phyloP scores from a whole-genome alignment of 53 echinoderm and acorn worm species.

The Holothuria scabra region DNA sequence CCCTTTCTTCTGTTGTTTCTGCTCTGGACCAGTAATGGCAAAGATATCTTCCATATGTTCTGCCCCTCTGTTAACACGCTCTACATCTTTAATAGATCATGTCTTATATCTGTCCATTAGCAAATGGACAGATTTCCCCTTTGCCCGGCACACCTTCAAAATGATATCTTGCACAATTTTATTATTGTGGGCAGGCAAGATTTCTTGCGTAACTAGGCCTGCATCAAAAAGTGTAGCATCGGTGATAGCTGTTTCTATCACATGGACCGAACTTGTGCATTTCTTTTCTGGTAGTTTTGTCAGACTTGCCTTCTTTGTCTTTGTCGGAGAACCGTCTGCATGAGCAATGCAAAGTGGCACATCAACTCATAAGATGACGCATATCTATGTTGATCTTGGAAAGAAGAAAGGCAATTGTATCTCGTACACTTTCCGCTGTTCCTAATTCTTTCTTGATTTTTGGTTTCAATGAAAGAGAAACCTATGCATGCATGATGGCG shows the following conservation, averaged over 20 bases:
- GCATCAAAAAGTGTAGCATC: slow-evolving; percentile 65
- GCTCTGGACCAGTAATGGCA: slow-evolving; percentile 61
- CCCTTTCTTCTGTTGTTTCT: slow-evolving; percentile 43
- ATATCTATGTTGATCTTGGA: slow-evolving; percentile 51
- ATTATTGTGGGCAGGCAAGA: slow-evolving; percentile 45
- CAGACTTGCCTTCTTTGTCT: slow-evolving; percentile 29
- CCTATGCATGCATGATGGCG: too few relatives aligned
- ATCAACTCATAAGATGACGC: slow-evolving; percentile 34
- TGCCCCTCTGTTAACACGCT: slow-evolving; percentile 28
- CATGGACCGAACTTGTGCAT: not conserved
- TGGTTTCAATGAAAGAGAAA: too few relatives aligned
- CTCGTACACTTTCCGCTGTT: slow-evolving; percentile 47
- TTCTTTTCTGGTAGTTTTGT: slow-evolving; percentile 38
- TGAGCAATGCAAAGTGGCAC: slow-evolving; percentile 49
- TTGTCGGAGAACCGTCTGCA: slow-evolving; percentile 24
- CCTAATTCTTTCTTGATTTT: slow-evolving; percentile 15
- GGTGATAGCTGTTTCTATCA: not conserved
- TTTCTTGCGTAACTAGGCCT: slow-evolving; percentile 56
- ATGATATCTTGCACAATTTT: slow-evolving; percentile 45
- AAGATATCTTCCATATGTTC: slow-evolving; percentile 16
- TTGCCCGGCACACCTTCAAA: slow-evolving; percentile 15
- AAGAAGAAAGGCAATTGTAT: slow-evolving; percentile 42
- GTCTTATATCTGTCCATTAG: slow-evolving; percentile 57
- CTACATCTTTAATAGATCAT: slow-evolving; percentile 58
- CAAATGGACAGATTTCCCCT: slow-evolving; percentile 20